Percentiles rank a stretch among this genome's conserved stretches.
These are phyloP conservation scores for Leguminivora glycinivorella DNA, from an alignment of 1,140 invertebrate genomes.

Conservation along the genomic window DNA sequence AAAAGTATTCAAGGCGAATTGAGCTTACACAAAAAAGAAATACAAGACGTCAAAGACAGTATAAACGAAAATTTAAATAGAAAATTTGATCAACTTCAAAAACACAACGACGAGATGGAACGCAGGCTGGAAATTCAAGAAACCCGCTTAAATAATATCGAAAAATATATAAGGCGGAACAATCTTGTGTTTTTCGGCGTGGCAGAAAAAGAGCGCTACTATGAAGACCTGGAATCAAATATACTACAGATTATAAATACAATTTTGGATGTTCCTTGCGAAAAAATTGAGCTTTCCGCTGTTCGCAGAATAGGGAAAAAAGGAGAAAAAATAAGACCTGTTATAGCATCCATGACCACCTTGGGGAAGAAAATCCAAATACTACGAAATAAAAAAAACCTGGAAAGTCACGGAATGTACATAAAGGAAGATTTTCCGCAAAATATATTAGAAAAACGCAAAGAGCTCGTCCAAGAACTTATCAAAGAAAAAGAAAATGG, in stretches of 20 bases:
- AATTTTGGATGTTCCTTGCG: not conserved
- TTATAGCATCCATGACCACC: not conserved
- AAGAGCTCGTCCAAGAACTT: not conserved
- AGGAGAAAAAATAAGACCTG: not conserved
- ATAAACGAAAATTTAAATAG: not conserved
- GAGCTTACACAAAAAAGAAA: constrained; percentile 50
- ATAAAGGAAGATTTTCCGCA: not conserved
- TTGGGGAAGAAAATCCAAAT: not conserved
- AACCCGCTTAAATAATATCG: not conserved
- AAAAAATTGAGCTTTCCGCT: not conserved
- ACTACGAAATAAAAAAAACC: not conserved
- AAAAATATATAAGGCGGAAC: not conserved
- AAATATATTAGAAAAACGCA: not conserved
- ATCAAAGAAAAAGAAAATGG: not conserved
- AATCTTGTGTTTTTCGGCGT: not conserved
- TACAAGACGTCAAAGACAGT: not conserved
- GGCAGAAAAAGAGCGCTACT: not conserved
- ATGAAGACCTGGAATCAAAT: not conserved
- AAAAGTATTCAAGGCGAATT: not conserved
- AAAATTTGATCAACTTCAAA: not conserved
- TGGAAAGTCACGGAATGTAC: not conserved
- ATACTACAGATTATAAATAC: not conserved
- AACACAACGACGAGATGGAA: not conserved
- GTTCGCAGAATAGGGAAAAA: not conserved
- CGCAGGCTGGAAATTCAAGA: not conserved